Base-by-base conservation (phyloP, 1,140 invertebrate species). In the Lordiphosa mommai region DNA sequence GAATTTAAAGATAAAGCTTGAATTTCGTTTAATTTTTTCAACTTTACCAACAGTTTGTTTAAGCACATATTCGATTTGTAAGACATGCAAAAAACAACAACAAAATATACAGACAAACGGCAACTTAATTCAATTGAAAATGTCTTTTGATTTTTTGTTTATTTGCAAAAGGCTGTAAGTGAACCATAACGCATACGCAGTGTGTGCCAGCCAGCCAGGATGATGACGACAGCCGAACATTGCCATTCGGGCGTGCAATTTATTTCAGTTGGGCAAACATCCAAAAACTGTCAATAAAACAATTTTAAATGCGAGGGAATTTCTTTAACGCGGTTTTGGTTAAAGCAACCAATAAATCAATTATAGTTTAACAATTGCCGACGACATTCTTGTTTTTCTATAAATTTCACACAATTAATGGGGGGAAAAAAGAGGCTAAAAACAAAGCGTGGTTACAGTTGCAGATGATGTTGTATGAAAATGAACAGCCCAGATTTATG, bases 211-310 rank as follows among this genome's bases (percentile, higher is more conserved):
- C 32, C 41, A 37, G 41, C 17, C 16, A 46, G 13, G 41, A 59
- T 23, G 43, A 49, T 53, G 57, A 44, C 29, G 9, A 60, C 43
- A 58, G 32, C 29, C 50, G 34, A 10, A 50, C 37, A 70, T 55
- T 34, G 40, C 40, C 49, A 49, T 17, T 66, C 51, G 53, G 34
- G 65, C 76, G 70, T 66, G 48, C 47, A 60, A 74, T 80, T 74
- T 74, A 71, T 58, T 44, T 52, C 47, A 59, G 60, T 59, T 67
- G 65, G 66, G 57, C 53, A 82, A 59, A 80, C 33, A 67, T 55
- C 50, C 57, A 47, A 63, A 66, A 56, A 60, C 49, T 59, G 69
- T 58, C 69, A 61, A 63, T 73, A 71, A 61, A 55, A 40, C 40
- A 30, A 60, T 47, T 47, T 64, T 49, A 30, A 29, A 48, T 34